Base-by-base conservation (phyloP, 2,113 vertebrate species). In the Thunnus maccoyii region DNA sequence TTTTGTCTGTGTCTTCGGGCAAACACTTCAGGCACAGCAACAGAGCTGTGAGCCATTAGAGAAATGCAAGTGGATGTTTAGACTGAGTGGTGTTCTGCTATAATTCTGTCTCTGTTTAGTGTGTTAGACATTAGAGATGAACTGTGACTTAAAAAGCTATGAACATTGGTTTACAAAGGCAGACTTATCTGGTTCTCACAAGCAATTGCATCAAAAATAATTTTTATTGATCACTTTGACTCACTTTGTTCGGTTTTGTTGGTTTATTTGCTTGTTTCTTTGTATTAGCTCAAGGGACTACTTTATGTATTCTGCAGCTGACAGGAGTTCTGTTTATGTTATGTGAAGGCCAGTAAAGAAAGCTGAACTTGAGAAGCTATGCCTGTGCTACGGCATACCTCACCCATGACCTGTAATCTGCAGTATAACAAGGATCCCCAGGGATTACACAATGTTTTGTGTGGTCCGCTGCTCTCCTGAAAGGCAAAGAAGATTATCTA, bases 1-100 rank as follows among this genome's bases (percentile, higher is more conserved):
- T 84, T 80, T 63, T 50, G 82, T 80, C 84, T 85, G 73, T 67
- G 83, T 65, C 87, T 78, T 68, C 68, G 57, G 67, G 70, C 70
- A 27, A 72, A 65, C 16, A 44, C 8, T 48, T 62, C 51, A 62
- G 73, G 51, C 52, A 36, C 46, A 72, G 16, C n/a, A 76, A 64
- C n/a, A 25, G 30, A 17, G 14, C 32, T 71, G 30, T 25, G 14
- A 80, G 30, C n/a, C 5, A 30, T 41, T n/a, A 41, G 12, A 32
- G 17, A 82, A 77, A 14, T 48, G 8, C 18, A 73, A 58, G 47
- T 14, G 22, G 46, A 22, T 54, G 20, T 12, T 65, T 15, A 50
- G 9, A 60, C 48, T 54, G 22, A 60, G 41, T 56, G 14, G 41
- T 50, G 13, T 68, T 67, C 25, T 72, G 9, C 15, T 15, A 20